phyloP scores from a whole-genome alignment of 23 tunicate species.

The Clavelina lepadiformis region DNA sequence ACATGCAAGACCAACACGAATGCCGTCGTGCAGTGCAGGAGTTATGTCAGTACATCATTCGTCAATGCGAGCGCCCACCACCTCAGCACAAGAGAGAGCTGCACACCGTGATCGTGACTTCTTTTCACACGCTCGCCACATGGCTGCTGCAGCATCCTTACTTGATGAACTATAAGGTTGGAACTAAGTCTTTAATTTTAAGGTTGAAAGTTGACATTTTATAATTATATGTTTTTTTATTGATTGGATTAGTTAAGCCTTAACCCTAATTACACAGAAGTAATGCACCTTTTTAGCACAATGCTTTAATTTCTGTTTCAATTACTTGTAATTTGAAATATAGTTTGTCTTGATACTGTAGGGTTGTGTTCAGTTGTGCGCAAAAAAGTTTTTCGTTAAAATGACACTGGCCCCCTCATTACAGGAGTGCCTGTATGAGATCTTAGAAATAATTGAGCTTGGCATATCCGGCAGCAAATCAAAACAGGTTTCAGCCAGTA shows the following conservation, averaged over 20 bases:
- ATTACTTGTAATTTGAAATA: too few species aligned
- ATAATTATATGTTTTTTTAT: too few species aligned
- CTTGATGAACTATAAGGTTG: slow-evolving; percentile 73
- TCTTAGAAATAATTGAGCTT: slow-evolving; percentile 83
- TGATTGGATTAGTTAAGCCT: too few species aligned
- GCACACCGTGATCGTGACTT: slow-evolving; percentile 88
- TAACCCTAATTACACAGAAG: too few species aligned
- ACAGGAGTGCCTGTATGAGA: slow-evolving; percentile 71
- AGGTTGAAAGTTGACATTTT: slow-evolving; percentile 3
- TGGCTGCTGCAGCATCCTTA: slow-evolving; percentile 93
- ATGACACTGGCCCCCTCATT: too few species aligned
- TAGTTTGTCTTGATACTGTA: too few species aligned
- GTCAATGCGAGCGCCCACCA: slow-evolving; percentile 78
- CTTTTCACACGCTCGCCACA: slow-evolving; percentile 71
- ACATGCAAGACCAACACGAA: slow-evolving; percentile 48
- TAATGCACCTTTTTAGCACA: too few species aligned
- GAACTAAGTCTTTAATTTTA: not conserved
- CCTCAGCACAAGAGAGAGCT: slow-evolving; percentile 90
- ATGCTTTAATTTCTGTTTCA: too few species aligned
- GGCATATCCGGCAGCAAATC: slow-evolving; percentile 95
- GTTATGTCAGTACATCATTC: slow-evolving; percentile 85
- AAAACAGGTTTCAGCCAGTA: slow-evolving; percentile 31
- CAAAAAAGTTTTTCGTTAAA: too few species aligned
- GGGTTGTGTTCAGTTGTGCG: too few species aligned
- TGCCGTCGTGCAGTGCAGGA: slow-evolving; percentile 64